Conservation (phyloP, 2,888 invertebrate genomes). For the Pseudococcus jackbeardsleyi region DNA sequence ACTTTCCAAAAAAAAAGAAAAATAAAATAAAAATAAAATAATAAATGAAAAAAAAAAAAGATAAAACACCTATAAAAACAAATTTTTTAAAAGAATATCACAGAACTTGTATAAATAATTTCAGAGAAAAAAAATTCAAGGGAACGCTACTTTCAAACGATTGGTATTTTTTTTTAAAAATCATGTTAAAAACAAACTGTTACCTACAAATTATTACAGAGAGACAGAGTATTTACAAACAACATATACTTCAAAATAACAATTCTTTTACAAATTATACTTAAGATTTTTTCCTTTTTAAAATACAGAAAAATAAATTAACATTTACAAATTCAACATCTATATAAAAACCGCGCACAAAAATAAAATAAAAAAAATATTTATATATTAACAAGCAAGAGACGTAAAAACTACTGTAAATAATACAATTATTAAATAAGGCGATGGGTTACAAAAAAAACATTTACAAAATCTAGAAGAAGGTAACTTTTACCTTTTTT, state of each 20-base stretch:
- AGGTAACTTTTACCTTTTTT: conserved; percentile 64
- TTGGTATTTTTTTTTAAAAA: conserved; percentile 49
- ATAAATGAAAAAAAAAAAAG: conserved; percentile 39
- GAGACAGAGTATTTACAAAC: conserved; percentile 64
- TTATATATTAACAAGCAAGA: conserved; percentile 60
- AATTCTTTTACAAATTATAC: conserved; percentile 58
- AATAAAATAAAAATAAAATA: conserved; percentile 32
- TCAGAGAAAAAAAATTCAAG: conserved; percentile 58
- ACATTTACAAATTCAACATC: conserved; percentile 64
- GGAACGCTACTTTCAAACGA: conserved; percentile 58
- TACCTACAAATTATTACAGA: conserved; percentile 62
- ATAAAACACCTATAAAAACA: conserved; percentile 57
- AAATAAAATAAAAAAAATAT: conserved; percentile 56
- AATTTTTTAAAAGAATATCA: conserved; percentile 64
- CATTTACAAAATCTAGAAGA: conserved; percentile 53
- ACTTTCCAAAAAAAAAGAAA: conserved; percentile 41
- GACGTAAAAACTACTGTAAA: conserved; percentile 60
- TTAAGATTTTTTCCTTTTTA: conserved; percentile 13
- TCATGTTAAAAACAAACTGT: conserved; percentile 57
- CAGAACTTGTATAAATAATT: conserved; percentile 64
- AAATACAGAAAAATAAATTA: conserved; percentile 63
- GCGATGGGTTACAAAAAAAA: conserved; percentile 60
- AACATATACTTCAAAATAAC: conserved; percentile 59
- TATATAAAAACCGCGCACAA: conserved; percentile 64
- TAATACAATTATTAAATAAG: conserved; percentile 58